Conservation (phyloP, 2,888 invertebrate genomes). For the Acronicta leporina region DNA sequence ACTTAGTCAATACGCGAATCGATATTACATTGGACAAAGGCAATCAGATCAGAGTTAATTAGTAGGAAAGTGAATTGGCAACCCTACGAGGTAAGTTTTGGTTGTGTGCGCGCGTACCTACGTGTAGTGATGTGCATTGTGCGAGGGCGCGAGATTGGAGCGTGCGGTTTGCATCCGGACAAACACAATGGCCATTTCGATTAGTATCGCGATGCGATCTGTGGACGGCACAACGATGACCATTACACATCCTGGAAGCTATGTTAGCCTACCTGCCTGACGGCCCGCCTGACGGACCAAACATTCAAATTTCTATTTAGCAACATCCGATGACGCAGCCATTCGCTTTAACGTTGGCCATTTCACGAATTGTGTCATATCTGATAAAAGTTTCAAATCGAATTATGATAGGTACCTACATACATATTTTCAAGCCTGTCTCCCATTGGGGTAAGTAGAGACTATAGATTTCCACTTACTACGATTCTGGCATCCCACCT, state of each 20-base stretch:
- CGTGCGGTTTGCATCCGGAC: constrained; percentile 80
- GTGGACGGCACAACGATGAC: constrained; percentile 55
- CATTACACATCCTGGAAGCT: constrained; percentile 65
- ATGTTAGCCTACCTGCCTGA: constrained; percentile 45
- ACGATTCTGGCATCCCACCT: too few species aligned
- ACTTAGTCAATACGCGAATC: constrained; percentile 44
- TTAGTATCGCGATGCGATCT: constrained; percentile 78
- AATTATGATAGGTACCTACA: neutral
- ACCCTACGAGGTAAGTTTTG: constrained; percentile 58
- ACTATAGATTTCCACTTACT: too few species aligned
- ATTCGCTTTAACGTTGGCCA: constrained; percentile 44
- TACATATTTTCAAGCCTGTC: too few species aligned
- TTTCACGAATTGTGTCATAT: constrained; percentile 16
- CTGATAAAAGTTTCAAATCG: constrained; percentile 10
- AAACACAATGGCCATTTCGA: constrained; percentile 75
- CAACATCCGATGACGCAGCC: constrained; percentile 43
- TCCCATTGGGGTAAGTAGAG: too few species aligned
- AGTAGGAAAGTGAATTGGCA: constrained; percentile 44
- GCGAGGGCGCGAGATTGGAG: constrained; percentile 74
- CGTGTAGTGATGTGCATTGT: constrained; percentile 62
- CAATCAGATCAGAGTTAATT: constrained; percentile 50
- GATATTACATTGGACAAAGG: constrained; percentile 33
- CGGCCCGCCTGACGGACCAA: constrained; percentile 22
- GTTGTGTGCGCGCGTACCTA: constrained; percentile 29
- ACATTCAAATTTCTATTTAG: constrained; percentile 56